These are phyloP conservation scores for Xiphias gladius DNA, from an alignment of 2,113 vertebrate species.

Conservation along the genomic window DNA sequence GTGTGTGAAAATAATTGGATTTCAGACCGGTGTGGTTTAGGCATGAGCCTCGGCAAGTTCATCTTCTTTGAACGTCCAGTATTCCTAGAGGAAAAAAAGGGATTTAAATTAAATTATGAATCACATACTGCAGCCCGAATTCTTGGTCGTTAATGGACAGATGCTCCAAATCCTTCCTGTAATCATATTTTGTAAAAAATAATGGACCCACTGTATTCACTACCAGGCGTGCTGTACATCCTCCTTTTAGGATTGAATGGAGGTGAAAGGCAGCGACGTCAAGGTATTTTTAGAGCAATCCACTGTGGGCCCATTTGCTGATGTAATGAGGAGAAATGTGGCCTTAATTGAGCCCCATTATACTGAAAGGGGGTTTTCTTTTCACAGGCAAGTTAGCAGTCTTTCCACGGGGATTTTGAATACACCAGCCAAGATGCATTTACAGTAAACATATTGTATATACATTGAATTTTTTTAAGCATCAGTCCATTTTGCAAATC, in stretches of 20 bases:
- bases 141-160: constrained; percentile 19
- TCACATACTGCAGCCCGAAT: constrained; percentile 11
- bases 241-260: constrained; percentile 39
- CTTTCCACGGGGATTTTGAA: neutral
- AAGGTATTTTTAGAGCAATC: constrained; percentile 59
- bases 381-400: constrained; percentile 21
- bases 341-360: constrained; percentile 66
- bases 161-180: constrained; percentile 1
- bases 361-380: constrained; percentile 34
- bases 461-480: constrained; percentile 14
- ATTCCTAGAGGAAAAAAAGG: constrained; percentile 87
- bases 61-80: constrained; percentile 91
- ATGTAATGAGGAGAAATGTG: constrained; percentile 71
- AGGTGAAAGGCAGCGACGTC: constrained; percentile 53
- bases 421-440: constrained; percentile 10
- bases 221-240: neutral
- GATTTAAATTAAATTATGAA: constrained; percentile 67
- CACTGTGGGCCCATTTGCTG: constrained; percentile 68
- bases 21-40: constrained; percentile 93
- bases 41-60: constrained; percentile 88
- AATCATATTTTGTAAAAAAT: constrained; percentile 25
- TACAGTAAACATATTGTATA: constrained; percentile 15
- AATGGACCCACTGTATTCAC: constrained; percentile 23
- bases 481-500: neutral
- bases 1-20: constrained; percentile 25